Base-by-base conservation (phyloP, 2,113 vertebrate genomes). In the Bufo gargarizans region DNA sequence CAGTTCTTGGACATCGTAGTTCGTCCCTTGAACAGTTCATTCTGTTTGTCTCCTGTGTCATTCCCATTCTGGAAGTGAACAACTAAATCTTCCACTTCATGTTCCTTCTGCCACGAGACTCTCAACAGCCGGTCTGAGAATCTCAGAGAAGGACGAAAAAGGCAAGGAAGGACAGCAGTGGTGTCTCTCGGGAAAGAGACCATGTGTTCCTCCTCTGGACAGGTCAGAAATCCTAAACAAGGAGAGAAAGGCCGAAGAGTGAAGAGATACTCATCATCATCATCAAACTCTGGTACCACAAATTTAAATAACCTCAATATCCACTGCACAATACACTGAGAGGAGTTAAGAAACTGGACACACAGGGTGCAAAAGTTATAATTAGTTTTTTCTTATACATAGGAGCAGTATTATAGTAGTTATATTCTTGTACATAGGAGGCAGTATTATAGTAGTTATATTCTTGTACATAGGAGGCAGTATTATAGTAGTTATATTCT, bases 21-120 rank as follows among this genome's bases (percentile, higher is more conserved):
- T 6, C 80, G 56, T 4, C 80, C 80, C 0, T 4, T 33, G 33
- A 82, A 82, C 3, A 19, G 8, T 22, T 63, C 80, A 63, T 47
- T 47, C 80, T 82, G 80, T 13, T 63, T 16, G 58, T 82, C 80
- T 0, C 43, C 58, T 19, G 58, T 45, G 7, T 82, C 58, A 3
- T 49, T 61, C 7, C 80, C 58, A 63, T 82, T 82, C 58, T 82
- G 80, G 33, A 82, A 82, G 19, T 82, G 80, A 4, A 82, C 80
- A 6, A 82, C 80, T 14, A 82, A 58, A 9, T 82, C 80, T 3
- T 43, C 58, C 17, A 16, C 16, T 3, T 7, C 33, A 6, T 82
- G 16, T 19, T 45, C 33, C 58, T 82, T 63, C 14, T 82, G 56
- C 80, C 58, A 61, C 12, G 56, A 82, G 33, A 82, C 58, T 45